Evolutionary conservation across 2,113 vertebrate genomes (phyloP).

Genomic region (Plecotus auritus): DNA sequence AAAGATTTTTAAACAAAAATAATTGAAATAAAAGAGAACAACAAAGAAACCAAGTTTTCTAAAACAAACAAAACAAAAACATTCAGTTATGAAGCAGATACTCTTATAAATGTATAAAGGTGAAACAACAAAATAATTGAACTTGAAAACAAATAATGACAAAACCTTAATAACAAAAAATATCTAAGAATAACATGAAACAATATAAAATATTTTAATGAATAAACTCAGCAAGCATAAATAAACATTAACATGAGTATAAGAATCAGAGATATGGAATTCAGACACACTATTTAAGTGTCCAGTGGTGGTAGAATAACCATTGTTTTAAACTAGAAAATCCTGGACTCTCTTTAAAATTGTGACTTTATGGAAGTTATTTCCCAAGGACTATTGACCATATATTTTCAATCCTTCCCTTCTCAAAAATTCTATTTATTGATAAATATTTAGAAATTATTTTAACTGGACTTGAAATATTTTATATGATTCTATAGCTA

Average conservation of each 20-base stretch:
- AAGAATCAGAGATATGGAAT: neutral
- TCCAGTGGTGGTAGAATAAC: neutral
- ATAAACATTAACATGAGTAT: neutral
- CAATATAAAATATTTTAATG: neutral
- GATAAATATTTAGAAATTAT: constrained; percentile 15
- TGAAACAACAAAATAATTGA: neutral
- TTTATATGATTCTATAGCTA: neutral
- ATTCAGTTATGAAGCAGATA: neutral
- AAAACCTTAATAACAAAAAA: neutral
- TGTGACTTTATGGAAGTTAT: neutral
- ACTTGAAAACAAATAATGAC: neutral
- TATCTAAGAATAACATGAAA: neutral
- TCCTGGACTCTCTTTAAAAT: neutral
- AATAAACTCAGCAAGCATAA: neutral
- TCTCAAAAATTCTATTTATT: neutral
- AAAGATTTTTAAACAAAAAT: neutral
- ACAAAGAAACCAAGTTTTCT: neutral
- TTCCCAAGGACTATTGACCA: neutral
- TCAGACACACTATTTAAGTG: neutral
- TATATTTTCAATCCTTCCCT: neutral
- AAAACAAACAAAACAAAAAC: neutral
- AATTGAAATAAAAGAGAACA: neutral
- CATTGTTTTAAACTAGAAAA: neutral
- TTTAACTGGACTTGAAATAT: neutral
- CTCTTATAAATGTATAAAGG: neutral